Evolutionary conservation across 1,140 invertebrate genomes (phyloP), one percentile per base, ranked within the genome.

Genomic region (Aleiodes sp.): DNA sequence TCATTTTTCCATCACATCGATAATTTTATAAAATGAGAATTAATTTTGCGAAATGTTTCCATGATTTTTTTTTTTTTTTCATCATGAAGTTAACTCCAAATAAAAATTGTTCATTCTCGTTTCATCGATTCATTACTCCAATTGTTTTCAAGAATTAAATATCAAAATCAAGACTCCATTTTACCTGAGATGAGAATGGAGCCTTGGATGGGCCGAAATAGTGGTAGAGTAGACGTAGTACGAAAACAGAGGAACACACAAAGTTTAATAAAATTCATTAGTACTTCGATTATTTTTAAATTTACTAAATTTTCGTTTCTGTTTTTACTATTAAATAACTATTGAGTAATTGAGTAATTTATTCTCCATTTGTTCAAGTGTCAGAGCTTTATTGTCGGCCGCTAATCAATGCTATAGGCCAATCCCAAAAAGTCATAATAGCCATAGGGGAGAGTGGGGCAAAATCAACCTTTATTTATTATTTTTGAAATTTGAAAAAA

Each of bases 151-250:
- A 78, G 75, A 77, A 77, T 80, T 71, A 73, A 76, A 80, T 77
- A 80, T 80, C 74, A 64, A 80, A 77, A 84, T 85, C 84, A 85
- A 85, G 84, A 85, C 83, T 85, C 83, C 83, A 85, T 85, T 85
- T 85, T 85, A 85, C 83, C 83, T 85, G 83, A 85, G 77, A 80
- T 85, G 74, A 85, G 82, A 85, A 85, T 84, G 83, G 83, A 85
- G 83, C 83, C 83, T 85, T 85, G 82, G 77, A 78, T 84, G 78
- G 78, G 81, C 83, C 83, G 71, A 85, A 84, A 85, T 85, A 84
- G 83, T 83, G 76, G 83, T 83, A 80, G 83, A 80, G 83, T 80
- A 80, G 79, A 81, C 82, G 83, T 83, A 82, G 82, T 80, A 74
- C 79, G 82, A 71, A 76, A 84, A 84, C 82, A 83, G 78, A 84